phyloP scores from a whole-genome alignment of 2,888 invertebrate species.

The Drosophila mulleri region DNA sequence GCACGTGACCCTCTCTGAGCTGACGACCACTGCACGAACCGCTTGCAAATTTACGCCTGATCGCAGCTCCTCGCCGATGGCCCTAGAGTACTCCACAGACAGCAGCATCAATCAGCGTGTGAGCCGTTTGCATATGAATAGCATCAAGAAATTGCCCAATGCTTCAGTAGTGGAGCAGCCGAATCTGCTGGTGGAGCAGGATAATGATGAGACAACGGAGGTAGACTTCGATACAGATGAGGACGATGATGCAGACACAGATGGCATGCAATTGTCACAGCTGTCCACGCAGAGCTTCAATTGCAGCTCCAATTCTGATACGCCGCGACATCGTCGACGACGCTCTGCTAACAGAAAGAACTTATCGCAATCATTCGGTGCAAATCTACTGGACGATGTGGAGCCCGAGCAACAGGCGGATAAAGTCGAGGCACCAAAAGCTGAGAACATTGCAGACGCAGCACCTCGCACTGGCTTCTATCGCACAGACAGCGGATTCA shows the following conservation, averaged over 20 bases:
- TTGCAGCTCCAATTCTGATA: slow-evolving; percentile 80
- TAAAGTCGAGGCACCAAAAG: background rate
- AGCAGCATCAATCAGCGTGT: slow-evolving; percentile 77
- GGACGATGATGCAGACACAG: slow-evolving; percentile 70
- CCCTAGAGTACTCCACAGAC: slow-evolving; percentile 73
- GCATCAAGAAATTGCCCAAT: slow-evolving; percentile 36
- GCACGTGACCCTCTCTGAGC: slow-evolving; percentile 59
- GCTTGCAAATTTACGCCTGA: slow-evolving; percentile 78
- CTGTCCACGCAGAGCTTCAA: slow-evolving; percentile 74
- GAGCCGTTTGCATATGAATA: slow-evolving; percentile 75
- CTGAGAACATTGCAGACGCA: background rate
- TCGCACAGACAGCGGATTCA: slow-evolving; percentile 84
- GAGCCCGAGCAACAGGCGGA: slow-evolving; percentile 38
- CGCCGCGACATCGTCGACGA: slow-evolving; percentile 81
- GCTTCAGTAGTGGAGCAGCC: slow-evolving; percentile 28
- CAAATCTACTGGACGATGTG: slow-evolving; percentile 67
- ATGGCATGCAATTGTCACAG: slow-evolving; percentile 82
- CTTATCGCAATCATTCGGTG: slow-evolving; percentile 83
- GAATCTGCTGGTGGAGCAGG: slow-evolving; percentile 24
- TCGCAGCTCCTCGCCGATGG: slow-evolving; percentile 74
- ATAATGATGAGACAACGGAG: slow-evolving; percentile 38
- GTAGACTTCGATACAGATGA: slow-evolving; percentile 27
- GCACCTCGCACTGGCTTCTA: slow-evolving; percentile 58
- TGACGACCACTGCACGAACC: slow-evolving; percentile 28
- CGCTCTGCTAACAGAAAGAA: slow-evolving; percentile 84